phyloP scores from a whole-genome alignment of 2,888 invertebrate genomes.

The Caenorhabditis sp. region DNA sequence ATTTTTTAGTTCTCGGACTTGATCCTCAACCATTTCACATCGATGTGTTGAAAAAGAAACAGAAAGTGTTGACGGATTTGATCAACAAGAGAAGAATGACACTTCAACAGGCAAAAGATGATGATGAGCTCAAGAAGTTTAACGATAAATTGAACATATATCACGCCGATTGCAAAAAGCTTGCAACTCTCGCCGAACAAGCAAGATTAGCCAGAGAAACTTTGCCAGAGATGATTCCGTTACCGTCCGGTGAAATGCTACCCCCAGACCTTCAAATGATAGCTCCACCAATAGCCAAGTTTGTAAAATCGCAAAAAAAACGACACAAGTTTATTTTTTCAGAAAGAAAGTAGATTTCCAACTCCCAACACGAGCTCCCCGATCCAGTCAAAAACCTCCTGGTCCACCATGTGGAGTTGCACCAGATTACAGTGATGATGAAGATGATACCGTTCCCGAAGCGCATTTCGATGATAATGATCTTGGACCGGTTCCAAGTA shows the following conservation, averaged over 20 bases:
- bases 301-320: neutral
- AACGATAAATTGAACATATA: constrained; percentile 47
- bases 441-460: constrained; percentile 43
- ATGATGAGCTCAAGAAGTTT: constrained; percentile 40
- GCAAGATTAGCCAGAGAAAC: constrained; percentile 45
- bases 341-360: constrained; percentile 52
- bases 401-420: constrained; percentile 63
- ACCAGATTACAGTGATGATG: constrained; percentile 51
- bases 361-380: constrained; percentile 32
- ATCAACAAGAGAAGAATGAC: constrained; percentile 38
- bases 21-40: constrained; percentile 51
- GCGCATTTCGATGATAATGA: constrained; percentile 52
- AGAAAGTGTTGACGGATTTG: constrained; percentile 44
- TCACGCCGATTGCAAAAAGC: constrained; percentile 35
- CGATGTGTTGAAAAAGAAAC: constrained; percentile 55
- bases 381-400: constrained; percentile 41
- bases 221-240: constrained; percentile 44
- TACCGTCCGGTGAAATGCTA: constrained; percentile 41
- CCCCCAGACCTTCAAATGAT: constrained; percentile 3
- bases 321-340: constrained; percentile 2
- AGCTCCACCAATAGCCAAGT: constrained; percentile 14
- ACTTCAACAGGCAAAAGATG: constrained; percentile 45
- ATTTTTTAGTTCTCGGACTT: constrained; percentile 54
- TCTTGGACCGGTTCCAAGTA: constrained; percentile 57
- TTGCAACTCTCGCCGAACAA: constrained; percentile 44